Evolutionary conservation across 2,797 vertebrate genomes (phyloP), one percentile per base, ranked within the genome.

Genomic region (Myotis planiceps): DNA sequence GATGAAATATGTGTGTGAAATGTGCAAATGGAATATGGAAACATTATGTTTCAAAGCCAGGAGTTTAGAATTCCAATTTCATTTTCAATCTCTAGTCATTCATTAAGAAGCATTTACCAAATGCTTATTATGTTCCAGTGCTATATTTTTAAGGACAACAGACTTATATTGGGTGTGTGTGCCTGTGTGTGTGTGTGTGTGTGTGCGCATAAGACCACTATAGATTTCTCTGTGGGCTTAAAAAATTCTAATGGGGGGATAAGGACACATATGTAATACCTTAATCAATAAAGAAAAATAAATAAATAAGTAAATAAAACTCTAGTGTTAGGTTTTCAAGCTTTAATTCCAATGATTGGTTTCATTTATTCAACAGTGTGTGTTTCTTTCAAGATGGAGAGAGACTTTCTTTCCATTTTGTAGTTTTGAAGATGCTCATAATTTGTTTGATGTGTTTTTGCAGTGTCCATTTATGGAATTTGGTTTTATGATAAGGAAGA

Each of bases 401-500:
- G 4, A 39, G 18, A 79, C 7, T 80, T 66, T 80, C 25, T 83
- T 81, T 85, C 42, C 58, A 39, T 85, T 78, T 79, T 97, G n/a
- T 97, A 95, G 71, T 93, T 96, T 94, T 96, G 90, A 96, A 86
- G 92, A 86, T 94, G 86, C 94, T 98, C 91, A 98, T 65, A 76
- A 86, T 94, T 94, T 98, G 84, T 97, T 49, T 53, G 34, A 90
- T 98, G 97, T 98, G 93, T 98, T 96, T 98, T 98, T 98, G 18
- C 98, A 99, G 99, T 99, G 98, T 99, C 99, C 97, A 99, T 99
- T 98, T 99, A 99, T 97, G 99, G 99, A 88, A 99, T 99, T 98
- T 99, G 99, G 99, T 99, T 99, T 98, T 99, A 99, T 95, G 99
- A 99, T 98, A 99, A 99, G 96, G 99, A 99, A 97, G 99, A 99